Evolutionary conservation across 2,888 invertebrate genomes (phyloP).

Genomic region (Protophormia terraenovae): DNA sequence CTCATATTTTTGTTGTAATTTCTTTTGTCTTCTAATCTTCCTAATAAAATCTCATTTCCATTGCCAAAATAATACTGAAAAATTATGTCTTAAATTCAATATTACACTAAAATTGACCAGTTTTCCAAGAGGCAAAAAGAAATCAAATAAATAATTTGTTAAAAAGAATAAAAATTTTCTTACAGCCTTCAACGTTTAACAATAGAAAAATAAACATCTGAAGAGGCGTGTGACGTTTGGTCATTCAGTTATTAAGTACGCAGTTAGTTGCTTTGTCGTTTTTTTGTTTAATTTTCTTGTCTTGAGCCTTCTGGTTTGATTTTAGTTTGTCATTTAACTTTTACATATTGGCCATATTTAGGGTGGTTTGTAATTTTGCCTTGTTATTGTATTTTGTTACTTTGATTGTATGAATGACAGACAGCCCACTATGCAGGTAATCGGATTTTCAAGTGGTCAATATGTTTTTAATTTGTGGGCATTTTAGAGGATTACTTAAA

Average conservation of each 20-base stretch:
- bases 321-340: constrained; percentile 12
- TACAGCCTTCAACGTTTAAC: constrained; percentile 31
- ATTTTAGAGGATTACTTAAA: constrained; percentile 67
- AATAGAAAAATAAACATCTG: constrained; percentile 68
- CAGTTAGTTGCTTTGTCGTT: constrained; percentile 20
- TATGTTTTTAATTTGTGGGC: constrained; percentile 76
- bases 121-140: constrained; percentile 63
- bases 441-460: constrained; percentile 75
- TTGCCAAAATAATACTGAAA: constrained; percentile 57
- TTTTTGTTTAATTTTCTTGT: constrained; percentile 20
- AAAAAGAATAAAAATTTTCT: constrained; percentile 42
- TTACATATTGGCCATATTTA: constrained; percentile 69
- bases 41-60: constrained; percentile 67
- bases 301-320: constrained; percentile 32
- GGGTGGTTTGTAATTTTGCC: constrained; percentile 45
- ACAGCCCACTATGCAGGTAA: constrained; percentile 73
- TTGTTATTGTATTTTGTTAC: neutral
- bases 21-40: constrained; percentile 64
- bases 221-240: constrained; percentile 78
- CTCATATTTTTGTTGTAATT: constrained; percentile 32
- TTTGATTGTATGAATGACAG: constrained; percentile 38
- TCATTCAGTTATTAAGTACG: constrained; percentile 41
- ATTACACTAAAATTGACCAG: constrained; percentile 68
- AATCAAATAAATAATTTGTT: constrained; percentile 47
- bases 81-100: constrained; percentile 73